Conservation (phyloP, 2,888 invertebrate species). For the Diplolepis rosae region DNA sequence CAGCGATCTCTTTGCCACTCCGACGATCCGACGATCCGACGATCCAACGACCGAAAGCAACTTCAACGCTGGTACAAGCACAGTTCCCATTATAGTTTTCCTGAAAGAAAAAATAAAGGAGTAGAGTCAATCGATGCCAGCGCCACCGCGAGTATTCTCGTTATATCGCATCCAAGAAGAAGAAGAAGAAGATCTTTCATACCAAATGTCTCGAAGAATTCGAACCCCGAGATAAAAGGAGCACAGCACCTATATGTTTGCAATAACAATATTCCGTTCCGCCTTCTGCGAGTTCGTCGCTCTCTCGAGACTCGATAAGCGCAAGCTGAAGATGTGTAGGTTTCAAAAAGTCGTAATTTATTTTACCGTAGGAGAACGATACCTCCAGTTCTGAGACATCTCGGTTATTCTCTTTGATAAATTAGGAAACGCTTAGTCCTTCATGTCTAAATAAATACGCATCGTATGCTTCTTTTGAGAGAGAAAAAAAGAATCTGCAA, state of each 20-base stretch:
- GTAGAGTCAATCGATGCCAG: neutral
- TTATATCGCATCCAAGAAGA: neutral
- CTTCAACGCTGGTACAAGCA: neutral
- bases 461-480: constrained; percentile 11
- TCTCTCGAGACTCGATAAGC: neutral
- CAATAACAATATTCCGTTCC: constrained; percentile 5
- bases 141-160: neutral
- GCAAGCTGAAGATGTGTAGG: neutral
- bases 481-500: neutral
- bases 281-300: neutral
- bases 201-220: constrained; percentile 8
- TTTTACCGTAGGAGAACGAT: neutral
- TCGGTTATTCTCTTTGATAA: constrained; percentile 17
- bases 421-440: constrained; percentile 2
- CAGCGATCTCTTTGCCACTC: constrained; percentile 5
- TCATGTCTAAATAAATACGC: neutral
- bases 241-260: neutral
- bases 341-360: constrained; percentile 5
- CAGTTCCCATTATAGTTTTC: constrained; percentile 1
- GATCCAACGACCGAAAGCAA: neutral
- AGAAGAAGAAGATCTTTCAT: neutral
- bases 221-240: constrained; percentile 1
- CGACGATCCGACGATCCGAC: neutral
- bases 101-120: neutral
- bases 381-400: neutral